Base-by-base conservation (phyloP, 2,888 invertebrate genomes). In the Eledone cirrhosa region DNA sequence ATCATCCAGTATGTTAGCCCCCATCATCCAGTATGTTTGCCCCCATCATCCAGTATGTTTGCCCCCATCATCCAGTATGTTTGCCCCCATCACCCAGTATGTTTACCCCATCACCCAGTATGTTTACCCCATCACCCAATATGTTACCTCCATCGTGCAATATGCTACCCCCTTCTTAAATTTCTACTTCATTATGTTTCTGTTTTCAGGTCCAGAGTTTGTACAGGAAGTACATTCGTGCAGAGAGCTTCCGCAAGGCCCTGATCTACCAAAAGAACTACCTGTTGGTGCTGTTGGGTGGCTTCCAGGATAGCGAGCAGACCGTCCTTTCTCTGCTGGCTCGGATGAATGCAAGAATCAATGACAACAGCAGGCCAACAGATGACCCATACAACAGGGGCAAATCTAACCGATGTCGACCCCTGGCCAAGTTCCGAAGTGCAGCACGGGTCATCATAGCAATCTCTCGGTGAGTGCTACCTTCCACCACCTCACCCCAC, bases 251-350 rank as follows among this genome's bases (percentile, higher is more conserved):
- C 86, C 93, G 95, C 80, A 97, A 96, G 90, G 95, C 97, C 22
- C 92, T 98, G 78, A 93, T 95, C 78, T 97, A 95, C 93, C 98
- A 98, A 92, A 98, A 98, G 91, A 93, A 94, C 29, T 97, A 97
- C 90, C 91, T 98, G 78, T 93, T 95, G 82, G 93, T 94, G 24
- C 93, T 95, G 80, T 88, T 95, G 72, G 91, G 88, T 82, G 93
- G 92, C 72, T 94, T 91, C 92, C 93, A 93, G 88, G 91, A 90
- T 79, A 86, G 87, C 24, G 90, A 90, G 82, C 91, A 86, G 83
- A 92, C 89, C 85, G 93, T 93, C 0, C 82, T 93, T 27, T 89
- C 89, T 19, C 82, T 88, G 89, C 91, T 86, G 84, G 92, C 89
- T 80, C 91, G 85, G 87, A 91, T 86, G 90, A 90, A 90, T 87